These are phyloP conservation scores for Saturnia pavonia DNA, from an alignment of 2,888 invertebrate species.

Conservation along the genomic window DNA sequence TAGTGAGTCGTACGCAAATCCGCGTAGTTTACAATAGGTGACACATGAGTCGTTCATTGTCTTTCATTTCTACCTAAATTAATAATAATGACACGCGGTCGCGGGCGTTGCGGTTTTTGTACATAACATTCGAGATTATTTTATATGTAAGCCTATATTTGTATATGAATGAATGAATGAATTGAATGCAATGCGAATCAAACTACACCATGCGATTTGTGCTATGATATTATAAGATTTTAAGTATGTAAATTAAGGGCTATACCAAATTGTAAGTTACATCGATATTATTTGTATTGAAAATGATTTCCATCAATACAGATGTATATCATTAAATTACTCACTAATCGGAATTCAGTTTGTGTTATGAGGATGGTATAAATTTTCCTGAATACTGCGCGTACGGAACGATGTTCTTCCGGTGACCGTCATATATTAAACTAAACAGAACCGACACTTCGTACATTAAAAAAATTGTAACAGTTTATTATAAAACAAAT, in stretches of 20 bases:
- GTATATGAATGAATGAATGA: background rate
- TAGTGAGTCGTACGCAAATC: no score
- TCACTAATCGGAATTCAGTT: constrained; percentile 25
- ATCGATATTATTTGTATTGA: constrained; percentile 21
- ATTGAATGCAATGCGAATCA: background rate
- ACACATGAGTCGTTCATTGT: no score
- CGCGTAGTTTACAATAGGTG: no score
- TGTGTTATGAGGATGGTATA: constrained; percentile 25
- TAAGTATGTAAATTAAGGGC: background rate
- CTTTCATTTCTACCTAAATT: no score
- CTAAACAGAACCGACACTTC: constrained; percentile 24
- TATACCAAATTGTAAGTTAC: constrained; percentile 18
- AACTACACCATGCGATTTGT: background rate
- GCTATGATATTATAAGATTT: no score
- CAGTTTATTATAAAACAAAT: no score
- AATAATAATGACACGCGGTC: no score
- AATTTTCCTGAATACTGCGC: constrained; percentile 62
- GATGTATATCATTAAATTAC: constrained; percentile 24
- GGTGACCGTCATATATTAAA: constrained; percentile 49
- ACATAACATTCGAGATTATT: background rate
- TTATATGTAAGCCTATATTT: background rate
- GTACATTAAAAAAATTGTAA: constrained; percentile 7
- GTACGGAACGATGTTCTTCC: constrained; percentile 55
- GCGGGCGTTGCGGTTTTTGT: background rate
- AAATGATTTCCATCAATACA: background rate